A percentile compares a stretch with the other conserved stretches of the same genome.
These are phyloP conservation scores for Drosophila insularis DNA, from an alignment of 1,140 invertebrate genomes.

Conservation along the genomic window DNA sequence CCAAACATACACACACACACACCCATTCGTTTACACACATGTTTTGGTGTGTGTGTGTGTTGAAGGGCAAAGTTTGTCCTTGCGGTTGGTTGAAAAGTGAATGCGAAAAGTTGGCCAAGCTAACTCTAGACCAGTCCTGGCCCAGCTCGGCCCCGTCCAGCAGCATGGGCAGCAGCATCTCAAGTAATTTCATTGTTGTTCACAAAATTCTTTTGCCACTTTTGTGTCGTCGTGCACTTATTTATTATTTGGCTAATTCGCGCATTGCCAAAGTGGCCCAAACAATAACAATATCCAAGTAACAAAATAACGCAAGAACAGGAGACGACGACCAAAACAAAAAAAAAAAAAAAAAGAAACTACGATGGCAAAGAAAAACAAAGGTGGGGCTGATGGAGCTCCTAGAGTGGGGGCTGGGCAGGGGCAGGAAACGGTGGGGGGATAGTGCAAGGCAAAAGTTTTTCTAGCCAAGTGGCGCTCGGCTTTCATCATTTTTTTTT, in stretches of 20 bases:
- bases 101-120: conserved; percentile 21
- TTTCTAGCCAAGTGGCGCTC: conserved; percentile 64
- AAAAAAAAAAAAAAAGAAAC: neutral
- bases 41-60: neutral
- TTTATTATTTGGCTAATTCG: conserved; percentile 81
- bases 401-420: neutral
- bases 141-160: neutral
- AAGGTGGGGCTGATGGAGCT: neutral
- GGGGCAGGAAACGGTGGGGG: too few species aligned
- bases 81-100: conserved; percentile 25
- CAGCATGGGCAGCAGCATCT: conserved; percentile 31
- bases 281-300: conserved; percentile 55
- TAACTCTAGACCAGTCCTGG: conserved; percentile 31
- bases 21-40: conserved; percentile 5
- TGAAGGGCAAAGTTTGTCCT: conserved; percentile 38
- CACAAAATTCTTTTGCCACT: conserved; percentile 62
- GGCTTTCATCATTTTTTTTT: conserved; percentile 31
- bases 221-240: conserved; percentile 70
- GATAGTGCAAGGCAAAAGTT: conserved; percentile 50
- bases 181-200: conserved; percentile 77
- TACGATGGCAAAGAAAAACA: neutral
- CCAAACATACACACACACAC: conserved; percentile 11
- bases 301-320: conserved; percentile 32
- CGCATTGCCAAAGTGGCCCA: conserved; percentile 69
- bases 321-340: conserved; percentile 13